These are phyloP conservation scores for Lasiommata megera DNA, from an alignment of 2,888 invertebrate species.

Conservation along the genomic window DNA sequence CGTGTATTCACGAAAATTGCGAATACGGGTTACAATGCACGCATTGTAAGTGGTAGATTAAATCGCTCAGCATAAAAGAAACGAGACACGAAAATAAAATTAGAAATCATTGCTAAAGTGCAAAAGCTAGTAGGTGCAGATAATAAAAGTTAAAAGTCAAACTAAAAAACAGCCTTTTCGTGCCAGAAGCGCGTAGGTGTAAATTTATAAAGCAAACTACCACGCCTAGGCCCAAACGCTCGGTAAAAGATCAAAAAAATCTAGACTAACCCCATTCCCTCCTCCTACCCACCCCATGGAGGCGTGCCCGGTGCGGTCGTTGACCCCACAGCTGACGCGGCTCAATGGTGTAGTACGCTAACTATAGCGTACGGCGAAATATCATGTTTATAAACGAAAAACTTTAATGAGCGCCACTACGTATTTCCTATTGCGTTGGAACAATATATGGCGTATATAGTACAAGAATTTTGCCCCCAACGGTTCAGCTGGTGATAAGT, in stretches of 20 bases:
- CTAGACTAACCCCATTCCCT: conserved; percentile 23
- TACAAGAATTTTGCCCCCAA: no score
- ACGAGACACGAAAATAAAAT: no score
- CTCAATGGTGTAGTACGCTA: conserved; percentile 60
- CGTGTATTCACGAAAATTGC: no score
- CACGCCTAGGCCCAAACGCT: conserved; percentile 21
- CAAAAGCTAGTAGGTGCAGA: no score
- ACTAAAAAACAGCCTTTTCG: not conserved
- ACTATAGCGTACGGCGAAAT: conserved; percentile 33
- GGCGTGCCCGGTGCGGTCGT: conserved; percentile 49
- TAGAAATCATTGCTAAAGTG: no score
- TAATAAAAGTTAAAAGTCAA: not conserved
- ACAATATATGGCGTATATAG: not conserved
- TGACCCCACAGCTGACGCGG: conserved; percentile 69
- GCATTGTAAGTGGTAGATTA: no score
- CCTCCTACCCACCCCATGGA: conserved; percentile 27
- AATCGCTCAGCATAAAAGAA: no score
- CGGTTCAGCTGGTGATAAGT: no score
- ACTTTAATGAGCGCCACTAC: conserved; percentile 25
- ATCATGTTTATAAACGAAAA: conserved; percentile 29
- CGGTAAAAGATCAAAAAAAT: conserved; percentile 24
- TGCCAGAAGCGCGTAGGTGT: not conserved
- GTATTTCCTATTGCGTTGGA: conserved; percentile 16
- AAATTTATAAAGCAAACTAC: conserved; percentile 1
- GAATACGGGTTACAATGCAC: not conserved